Evolutionary conservation across 2,113 vertebrate genomes (phyloP).

Genomic region (Polypterus bichir): DNA sequence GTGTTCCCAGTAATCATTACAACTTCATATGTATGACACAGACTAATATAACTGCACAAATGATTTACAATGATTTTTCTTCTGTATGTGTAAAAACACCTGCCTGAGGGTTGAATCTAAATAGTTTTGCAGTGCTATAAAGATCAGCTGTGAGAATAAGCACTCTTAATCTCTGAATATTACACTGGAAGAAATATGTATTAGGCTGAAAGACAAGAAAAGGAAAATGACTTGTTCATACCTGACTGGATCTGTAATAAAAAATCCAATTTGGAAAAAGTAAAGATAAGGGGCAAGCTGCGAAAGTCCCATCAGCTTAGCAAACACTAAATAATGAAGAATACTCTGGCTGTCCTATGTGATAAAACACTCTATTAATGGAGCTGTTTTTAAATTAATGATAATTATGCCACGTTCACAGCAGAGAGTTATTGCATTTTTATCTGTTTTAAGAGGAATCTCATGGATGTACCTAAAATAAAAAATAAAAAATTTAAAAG

Average conservation of each 20-base stretch:
- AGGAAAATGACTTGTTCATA: slow-evolving; percentile 87
- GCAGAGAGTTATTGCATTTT: slow-evolving; percentile 78
- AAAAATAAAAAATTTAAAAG: slow-evolving; percentile 20
- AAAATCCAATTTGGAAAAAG: slow-evolving; percentile 88
- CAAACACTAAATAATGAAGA: slow-evolving; percentile 97
- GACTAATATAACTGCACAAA: neutral
- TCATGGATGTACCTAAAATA: slow-evolving; percentile 24
- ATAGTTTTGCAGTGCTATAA: slow-evolving; percentile 21
- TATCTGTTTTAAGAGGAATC: slow-evolving; percentile 55
- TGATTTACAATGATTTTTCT: neutral
- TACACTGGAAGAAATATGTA: slow-evolving; percentile 46
- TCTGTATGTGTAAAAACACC: neutral
- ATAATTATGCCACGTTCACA: slow-evolving; percentile 78
- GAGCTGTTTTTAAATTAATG: slow-evolving; percentile 71
- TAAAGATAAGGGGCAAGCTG: slow-evolving; percentile 72
- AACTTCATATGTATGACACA: neutral
- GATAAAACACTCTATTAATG: slow-evolving; percentile 86
- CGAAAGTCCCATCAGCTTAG: slow-evolving; percentile 68
- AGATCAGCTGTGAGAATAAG: slow-evolving; percentile 22
- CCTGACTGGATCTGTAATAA: slow-evolving; percentile 80
- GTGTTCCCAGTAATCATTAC: too few relatives aligned
- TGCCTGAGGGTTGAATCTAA: slow-evolving; percentile 19
- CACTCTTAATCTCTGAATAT: slow-evolving; percentile 43
- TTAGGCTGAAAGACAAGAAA: slow-evolving; percentile 62
- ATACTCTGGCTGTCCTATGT: slow-evolving; percentile 63